phyloP scores from a whole-genome alignment of 2,797 vertebrate genomes.

The Chelonia mydas region DNA sequence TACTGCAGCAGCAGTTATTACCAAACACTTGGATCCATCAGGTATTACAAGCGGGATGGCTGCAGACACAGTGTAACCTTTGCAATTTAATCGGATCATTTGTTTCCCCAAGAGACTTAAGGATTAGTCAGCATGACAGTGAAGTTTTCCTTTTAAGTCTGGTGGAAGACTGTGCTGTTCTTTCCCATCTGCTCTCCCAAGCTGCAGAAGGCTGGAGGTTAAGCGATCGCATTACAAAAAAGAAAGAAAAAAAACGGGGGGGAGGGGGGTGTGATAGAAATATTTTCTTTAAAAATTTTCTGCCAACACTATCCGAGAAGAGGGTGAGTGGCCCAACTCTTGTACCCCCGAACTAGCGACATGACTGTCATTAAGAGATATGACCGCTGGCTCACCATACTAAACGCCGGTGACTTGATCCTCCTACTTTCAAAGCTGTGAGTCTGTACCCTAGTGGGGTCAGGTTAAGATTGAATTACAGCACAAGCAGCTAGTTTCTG shows the following conservation, averaged over 20 bases:
- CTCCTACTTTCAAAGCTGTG: neutral
- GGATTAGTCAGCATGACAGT: neutral
- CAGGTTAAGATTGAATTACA: constrained; percentile 7
- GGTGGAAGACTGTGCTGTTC: neutral
- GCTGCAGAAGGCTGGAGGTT: neutral
- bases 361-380: neutral
- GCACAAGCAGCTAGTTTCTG: neutral
- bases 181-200: neutral
- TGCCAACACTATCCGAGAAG: neutral
- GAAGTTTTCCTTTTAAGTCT: neutral
- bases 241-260: neutral
- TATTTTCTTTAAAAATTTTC: neutral
- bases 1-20: neutral
- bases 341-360: neutral
- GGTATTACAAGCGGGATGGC: neutral
- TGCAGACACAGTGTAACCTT: neutral
- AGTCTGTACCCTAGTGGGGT: neutral
- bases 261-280: neutral
- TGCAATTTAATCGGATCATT: neutral
- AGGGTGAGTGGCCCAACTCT: neutral
- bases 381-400: neutral
- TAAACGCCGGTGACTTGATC: neutral
- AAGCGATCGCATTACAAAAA: neutral
- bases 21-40: neutral
- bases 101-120: neutral